These are phyloP conservation scores for Anolis sagrei DNA, from an alignment of 2,113 vertebrate species.

Conservation along the genomic window DNA sequence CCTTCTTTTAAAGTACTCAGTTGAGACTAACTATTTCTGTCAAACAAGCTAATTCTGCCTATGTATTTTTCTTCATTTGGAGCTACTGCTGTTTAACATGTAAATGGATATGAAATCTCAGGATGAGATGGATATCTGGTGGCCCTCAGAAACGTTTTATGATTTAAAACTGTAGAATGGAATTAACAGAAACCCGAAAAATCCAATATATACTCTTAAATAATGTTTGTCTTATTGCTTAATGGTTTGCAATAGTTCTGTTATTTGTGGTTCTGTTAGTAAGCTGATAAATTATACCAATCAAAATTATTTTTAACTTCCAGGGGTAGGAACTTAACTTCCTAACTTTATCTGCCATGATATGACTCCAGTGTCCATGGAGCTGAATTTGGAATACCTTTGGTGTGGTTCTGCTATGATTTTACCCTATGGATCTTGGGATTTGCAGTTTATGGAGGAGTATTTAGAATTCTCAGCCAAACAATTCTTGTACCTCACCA, in stretches of 20 bases:
- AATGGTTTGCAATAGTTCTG: neutral
- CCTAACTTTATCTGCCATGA: neutral
- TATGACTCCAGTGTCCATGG: neutral
- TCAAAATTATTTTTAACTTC: neutral
- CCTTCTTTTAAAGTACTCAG: slow-evolving; percentile 2
- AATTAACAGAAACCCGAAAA: slow-evolving; percentile 17
- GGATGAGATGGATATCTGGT: slow-evolving; percentile 8
- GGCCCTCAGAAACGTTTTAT: neutral
- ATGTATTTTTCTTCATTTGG: neutral
- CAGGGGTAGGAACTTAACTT: neutral
- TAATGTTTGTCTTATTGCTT: neutral
- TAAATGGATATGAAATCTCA: neutral
- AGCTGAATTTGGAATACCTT: neutral
- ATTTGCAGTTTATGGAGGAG: too few species aligned
- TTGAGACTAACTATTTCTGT: slow-evolving; percentile 10
- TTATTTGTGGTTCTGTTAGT: neutral
- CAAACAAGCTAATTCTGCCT: neutral
- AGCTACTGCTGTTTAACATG: slow-evolving; percentile 15
- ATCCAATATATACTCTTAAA: slow-evolving; percentile 31
- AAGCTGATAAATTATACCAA: neutral
- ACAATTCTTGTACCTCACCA: too few species aligned
- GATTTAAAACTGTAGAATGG: slow-evolving; percentile 19
- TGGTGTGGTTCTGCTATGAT: neutral
- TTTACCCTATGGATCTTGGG: too few species aligned
- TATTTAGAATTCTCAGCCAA: too few species aligned